Evolutionary conservation across 2,797 vertebrate species (phyloP).

Genomic region (Pampus argenteus): DNA sequence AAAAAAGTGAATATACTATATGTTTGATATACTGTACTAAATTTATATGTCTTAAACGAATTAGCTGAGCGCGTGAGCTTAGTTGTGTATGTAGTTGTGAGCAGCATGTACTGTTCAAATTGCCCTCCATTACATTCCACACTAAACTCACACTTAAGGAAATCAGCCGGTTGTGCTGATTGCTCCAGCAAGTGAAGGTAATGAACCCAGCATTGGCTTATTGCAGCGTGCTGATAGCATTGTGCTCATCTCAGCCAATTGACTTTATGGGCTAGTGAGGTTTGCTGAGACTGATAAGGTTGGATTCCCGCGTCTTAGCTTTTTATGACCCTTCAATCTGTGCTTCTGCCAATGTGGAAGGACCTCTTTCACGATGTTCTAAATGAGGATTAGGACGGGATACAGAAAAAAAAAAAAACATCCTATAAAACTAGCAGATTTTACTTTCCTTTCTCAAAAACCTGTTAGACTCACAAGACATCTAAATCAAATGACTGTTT

Average conservation of each 20-base stretch:
- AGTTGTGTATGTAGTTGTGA: constrained; percentile 26
- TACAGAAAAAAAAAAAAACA: constrained; percentile 61
- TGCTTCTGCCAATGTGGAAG: constrained; percentile 21
- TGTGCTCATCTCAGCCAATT: constrained; percentile 68
- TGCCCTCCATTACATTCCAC: constrained; percentile 58
- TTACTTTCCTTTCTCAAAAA: not conserved
- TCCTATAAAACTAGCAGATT: constrained; percentile 28
- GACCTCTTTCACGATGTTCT: constrained; percentile 41
- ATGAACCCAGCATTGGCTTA: constrained; percentile 56
- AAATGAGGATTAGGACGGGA: constrained; percentile 44
- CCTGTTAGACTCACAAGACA: constrained; percentile 17
- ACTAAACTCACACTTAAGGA: constrained; percentile 64
- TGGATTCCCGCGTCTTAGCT: constrained; percentile 56
- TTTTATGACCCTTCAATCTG: constrained; percentile 36
- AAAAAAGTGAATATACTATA: not conserved
- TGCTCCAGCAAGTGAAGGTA: constrained; percentile 66
- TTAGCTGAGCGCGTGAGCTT: constrained; percentile 12
- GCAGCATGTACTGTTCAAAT: constrained; percentile 45
- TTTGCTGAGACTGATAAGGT: constrained; percentile 68
- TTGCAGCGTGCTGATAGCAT: constrained; percentile 68
- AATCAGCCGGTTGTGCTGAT: constrained; percentile 61
- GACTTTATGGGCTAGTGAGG: constrained; percentile 65
- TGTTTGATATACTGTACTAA: not conserved
- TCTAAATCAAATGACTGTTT: constrained; percentile 37
- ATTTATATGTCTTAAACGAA: not conserved